Base-by-base conservation (phyloP, 2,888 invertebrate genomes). In the Lacanobia wlatinum region DNA sequence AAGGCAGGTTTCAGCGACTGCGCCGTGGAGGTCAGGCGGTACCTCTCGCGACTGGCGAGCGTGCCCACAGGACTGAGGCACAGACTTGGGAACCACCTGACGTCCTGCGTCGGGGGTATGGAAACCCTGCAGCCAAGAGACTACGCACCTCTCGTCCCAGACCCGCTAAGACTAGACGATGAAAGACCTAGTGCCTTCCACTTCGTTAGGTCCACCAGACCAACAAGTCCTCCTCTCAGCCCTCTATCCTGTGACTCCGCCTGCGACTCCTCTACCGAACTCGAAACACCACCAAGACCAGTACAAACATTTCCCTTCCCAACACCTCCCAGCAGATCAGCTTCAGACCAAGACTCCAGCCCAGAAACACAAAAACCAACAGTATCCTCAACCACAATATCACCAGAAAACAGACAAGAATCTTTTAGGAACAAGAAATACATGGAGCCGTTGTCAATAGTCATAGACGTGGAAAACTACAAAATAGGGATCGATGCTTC, bases 1-100 rank as follows among this genome's bases (percentile, higher is more conserved):
- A 97, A 98, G 80, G 97, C 98, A 38, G 99, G 99, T 82, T 99
- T 98, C 95, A 97, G 97, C 69, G 99, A 99, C 92, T 99, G 99
- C 91, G 98, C 98, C 28, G 97, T 97, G 23, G 98, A 99, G 95
- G 98, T 98, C 50, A 97, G 97, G 74, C 95, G 97, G 86, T 98
- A 97, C 93, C 97, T 98, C 60, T 97, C 96, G 43, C 95, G 97
- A 80, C 92, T 97, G 53, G 97, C 97, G 77, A 97, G 97, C 86
- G 97, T 97, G 12, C 96, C 86, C 86, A 96, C 89, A 87, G 96
- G 94, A 5, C 83, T 98, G 4, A 95, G 97, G 66, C 97, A 97
- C 83, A 95, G 98, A n/a, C 94, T 98, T 7, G 96, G 97, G 52
- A 96, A 96, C 66, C 98, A 98, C 89, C 93, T 98, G 23, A 96